Evolutionary conservation across 2,888 invertebrate genomes (phyloP).

Genomic region (Melanchra persicariae): DNA sequence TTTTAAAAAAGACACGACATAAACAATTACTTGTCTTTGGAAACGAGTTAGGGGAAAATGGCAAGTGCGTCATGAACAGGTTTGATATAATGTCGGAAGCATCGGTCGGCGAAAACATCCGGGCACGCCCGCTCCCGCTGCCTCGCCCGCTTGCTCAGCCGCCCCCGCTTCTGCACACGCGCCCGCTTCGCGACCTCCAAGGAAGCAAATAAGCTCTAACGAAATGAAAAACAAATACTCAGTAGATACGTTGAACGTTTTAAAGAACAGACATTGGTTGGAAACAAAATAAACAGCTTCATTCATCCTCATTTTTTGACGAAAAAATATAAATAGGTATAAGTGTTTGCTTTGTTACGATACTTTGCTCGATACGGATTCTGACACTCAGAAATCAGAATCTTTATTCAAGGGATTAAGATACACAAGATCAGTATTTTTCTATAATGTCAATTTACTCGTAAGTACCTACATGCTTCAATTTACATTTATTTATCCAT

Average conservation of each 20-base stretch:
- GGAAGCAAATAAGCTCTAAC: slow-evolving; percentile 72
- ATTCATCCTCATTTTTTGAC: slow-evolving; percentile 37
- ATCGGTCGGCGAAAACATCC: slow-evolving; percentile 76
- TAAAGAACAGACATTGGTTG: slow-evolving; percentile 57
- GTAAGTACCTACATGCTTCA: neutral
- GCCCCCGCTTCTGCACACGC: slow-evolving; percentile 2
- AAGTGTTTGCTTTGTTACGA: slow-evolving; percentile 23
- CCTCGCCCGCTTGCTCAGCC: slow-evolving; percentile 13
- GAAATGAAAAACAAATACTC: slow-evolving; percentile 76
- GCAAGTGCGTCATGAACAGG: slow-evolving; percentile 73
- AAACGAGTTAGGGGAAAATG: slow-evolving; percentile 72
- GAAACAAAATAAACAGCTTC: slow-evolving; percentile 49
- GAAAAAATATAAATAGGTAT: slow-evolving; percentile 11
- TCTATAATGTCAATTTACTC: neutral
- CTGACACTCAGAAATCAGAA: neutral
- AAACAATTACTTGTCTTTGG: slow-evolving; percentile 76
- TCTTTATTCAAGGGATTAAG: neutral
- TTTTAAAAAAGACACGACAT: slow-evolving; percentile 70
- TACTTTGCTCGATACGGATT: slow-evolving; percentile 13
- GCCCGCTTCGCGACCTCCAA: slow-evolving; percentile 59
- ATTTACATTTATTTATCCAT: neutral
- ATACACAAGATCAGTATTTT: slow-evolving; percentile 2
- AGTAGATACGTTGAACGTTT: slow-evolving; percentile 53
- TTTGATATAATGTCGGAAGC: slow-evolving; percentile 74
- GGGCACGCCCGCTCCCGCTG: slow-evolving; percentile 47